Conservation (phyloP, 2,888 invertebrate genomes). For the Emmelina monodactyla region DNA sequence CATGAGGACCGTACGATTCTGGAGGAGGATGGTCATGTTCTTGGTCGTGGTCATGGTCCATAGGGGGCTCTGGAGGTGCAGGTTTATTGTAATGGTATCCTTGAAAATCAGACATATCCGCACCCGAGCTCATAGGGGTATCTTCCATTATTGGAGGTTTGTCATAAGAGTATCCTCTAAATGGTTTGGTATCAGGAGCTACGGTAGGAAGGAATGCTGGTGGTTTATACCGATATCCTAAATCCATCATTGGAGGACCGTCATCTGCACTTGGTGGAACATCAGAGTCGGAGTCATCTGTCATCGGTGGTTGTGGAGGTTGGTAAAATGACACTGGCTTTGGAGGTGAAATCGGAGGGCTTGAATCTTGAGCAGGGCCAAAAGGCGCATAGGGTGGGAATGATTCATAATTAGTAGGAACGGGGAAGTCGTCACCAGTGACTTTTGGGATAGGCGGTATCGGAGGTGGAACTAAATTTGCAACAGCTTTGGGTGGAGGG, state of each 20-base stretch:
- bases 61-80: slow-evolving; percentile 22
- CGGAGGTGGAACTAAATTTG: slow-evolving; percentile 43
- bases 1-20: slow-evolving; percentile 31
- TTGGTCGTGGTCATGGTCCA: slow-evolving; percentile 8
- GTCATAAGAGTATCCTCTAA: slow-evolving; percentile 40
- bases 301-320: slow-evolving; percentile 24
- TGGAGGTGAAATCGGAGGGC: slow-evolving; percentile 17
- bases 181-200: slow-evolving; percentile 34
- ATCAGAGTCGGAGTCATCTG: slow-evolving; percentile 22
- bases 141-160: slow-evolving; percentile 34
- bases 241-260: slow-evolving; percentile 25
- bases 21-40: slow-evolving; percentile 16
- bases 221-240: slow-evolving; percentile 41
- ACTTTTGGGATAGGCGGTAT: slow-evolving; percentile 34
- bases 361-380: slow-evolving; percentile 13
- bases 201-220: slow-evolving; percentile 30
- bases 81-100: slow-evolving; percentile 17
- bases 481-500: slow-evolving; percentile 27
- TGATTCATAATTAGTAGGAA: slow-evolving; percentile 42
- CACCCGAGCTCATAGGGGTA: slow-evolving; percentile 15
- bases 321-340: slow-evolving; percentile 23
- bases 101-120: slow-evolving; percentile 32
- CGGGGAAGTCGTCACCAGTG: slow-evolving; percentile 36
- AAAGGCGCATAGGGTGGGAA: slow-evolving; percentile 47
- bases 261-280: slow-evolving; percentile 21